Evolutionary conservation across 2,797 vertebrate species (phyloP).

Genomic region (Bryconaethiops microstoma): DNA sequence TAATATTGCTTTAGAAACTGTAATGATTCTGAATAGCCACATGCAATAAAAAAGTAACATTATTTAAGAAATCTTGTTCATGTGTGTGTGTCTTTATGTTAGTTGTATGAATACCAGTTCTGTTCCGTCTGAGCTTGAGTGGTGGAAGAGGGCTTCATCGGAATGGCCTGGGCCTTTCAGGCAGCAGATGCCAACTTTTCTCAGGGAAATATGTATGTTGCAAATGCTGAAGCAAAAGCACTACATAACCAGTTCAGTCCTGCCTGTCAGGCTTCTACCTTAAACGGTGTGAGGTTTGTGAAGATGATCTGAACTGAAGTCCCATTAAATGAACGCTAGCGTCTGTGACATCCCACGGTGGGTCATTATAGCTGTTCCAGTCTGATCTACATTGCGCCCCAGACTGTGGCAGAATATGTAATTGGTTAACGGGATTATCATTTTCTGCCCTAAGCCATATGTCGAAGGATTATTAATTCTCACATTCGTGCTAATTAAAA

Average conservation of each 20-base stretch:
- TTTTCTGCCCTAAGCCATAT: slow-evolving; percentile 69
- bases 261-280: background rate
- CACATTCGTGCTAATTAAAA: slow-evolving; percentile 73
- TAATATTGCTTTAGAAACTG: slow-evolving; percentile 93
- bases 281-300: slow-evolving; percentile 20
- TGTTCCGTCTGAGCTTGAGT: slow-evolving; percentile 32
- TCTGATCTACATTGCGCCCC: slow-evolving; percentile 40
- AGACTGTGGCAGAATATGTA: slow-evolving; percentile 66
- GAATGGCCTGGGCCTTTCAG: slow-evolving; percentile 26
- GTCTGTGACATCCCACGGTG: slow-evolving; percentile 15
- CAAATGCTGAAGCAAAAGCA: slow-evolving; percentile 7
- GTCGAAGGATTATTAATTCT: slow-evolving; percentile 70
- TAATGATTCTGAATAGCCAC: slow-evolving; percentile 97
- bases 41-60: slow-evolving; percentile 94
- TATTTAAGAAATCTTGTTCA: slow-evolving; percentile 89
- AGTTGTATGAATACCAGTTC: slow-evolving; percentile 2
- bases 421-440: slow-evolving; percentile 72
- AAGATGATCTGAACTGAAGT: slow-evolving; percentile 23
- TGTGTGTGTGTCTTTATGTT: slow-evolving; percentile 59
- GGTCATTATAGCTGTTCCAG: slow-evolving; percentile 20
- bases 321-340: slow-evolving; percentile 20
- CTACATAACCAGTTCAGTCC: background rate
- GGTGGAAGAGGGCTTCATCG: slow-evolving; percentile 25
- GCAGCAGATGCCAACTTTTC: slow-evolving; percentile 63
- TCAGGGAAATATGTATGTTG: slow-evolving; percentile 45